phyloP scores from a whole-genome alignment of 2,797 vertebrate species.

The Sebastes paucispinis region DNA sequence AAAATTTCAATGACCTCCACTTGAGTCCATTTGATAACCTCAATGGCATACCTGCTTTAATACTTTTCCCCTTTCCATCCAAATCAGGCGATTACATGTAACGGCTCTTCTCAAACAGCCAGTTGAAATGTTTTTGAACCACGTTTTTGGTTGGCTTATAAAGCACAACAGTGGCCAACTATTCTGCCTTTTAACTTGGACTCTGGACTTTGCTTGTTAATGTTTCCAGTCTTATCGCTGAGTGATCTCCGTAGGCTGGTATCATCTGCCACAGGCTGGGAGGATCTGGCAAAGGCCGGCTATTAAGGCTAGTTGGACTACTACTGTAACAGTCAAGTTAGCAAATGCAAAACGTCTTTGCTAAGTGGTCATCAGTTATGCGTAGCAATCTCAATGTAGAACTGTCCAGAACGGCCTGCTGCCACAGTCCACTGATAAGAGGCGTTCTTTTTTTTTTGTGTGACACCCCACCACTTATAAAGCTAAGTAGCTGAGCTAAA shows the following conservation, averaged over 20 bases:
- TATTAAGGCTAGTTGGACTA: constrained; percentile 59
- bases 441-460: not conserved
- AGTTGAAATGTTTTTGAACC: not conserved
- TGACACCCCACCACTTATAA: not conserved
- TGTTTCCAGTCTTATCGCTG: constrained; percentile 26
- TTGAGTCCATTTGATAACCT: not conserved
- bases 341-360: constrained; percentile 14
- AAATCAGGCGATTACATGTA: not conserved
- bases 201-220: constrained; percentile 25
- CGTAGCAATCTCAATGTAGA: not conserved
- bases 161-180: not conserved
- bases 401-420: not conserved
- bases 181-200: constrained; percentile 10
- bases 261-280: constrained; percentile 45
- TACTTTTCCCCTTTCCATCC: not conserved
- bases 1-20: not conserved
- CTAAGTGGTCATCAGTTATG: constrained; percentile 12
- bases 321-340: constrained; percentile 44
- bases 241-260: constrained; percentile 35
- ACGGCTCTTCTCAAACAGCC: not conserved
- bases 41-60: constrained; percentile 21
- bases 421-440: not conserved
- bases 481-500: not conserved
- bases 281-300: constrained; percentile 58
- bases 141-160: constrained; percentile 1